Evolutionary conservation across 2,888 invertebrate genomes (phyloP), one percentile per base, ranked within the genome.

Genomic region (Erebia ligea): DNA sequence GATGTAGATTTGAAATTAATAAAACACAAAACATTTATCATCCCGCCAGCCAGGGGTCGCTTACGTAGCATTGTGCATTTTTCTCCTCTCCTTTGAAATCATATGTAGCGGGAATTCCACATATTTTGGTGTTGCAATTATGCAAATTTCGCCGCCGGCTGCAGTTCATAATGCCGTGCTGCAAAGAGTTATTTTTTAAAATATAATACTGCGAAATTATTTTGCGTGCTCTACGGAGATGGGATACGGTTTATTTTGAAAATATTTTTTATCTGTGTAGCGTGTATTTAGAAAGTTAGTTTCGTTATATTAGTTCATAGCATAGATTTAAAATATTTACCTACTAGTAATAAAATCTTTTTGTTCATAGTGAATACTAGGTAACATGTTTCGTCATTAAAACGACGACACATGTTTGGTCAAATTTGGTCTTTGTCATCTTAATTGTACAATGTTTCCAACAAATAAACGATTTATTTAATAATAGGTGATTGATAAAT

Each of bases 81-180:
- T 66, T 66, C 66, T 42, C 40, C 40, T 57, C 42, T 54, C 65
- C 54, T 45, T 66, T 42, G 56, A 57, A 57, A 54, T 66, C 66
- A 66, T 57, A 66, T 45, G 45, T 57, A 19, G 56, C 45, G 25
- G 21, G 19, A 66, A 45, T 66, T 57, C 54, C 66, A 66, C 66
- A 66, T 66, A 66, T 66, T 66, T 66, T 56, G 66, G 66, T 54
- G 54, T 15, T 42, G 66, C 66, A 66, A 66, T 57, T 66, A 66
- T 57, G 66, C 66, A 57, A 45, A 66, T 56, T 42, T 45, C 45
- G 62, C 62, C 25, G 50, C 19, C 52, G 25, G 58, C 25, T 25
- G 48, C 65, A 65, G 42, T 45, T 57, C 56, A 25, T 66, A 57
- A 42, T 21, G 58, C 58, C n/a, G 50, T 2, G 15, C 45, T 45